Conservation (phyloP, 2,888 invertebrate species). For the Hipparchia sbordonii region DNA sequence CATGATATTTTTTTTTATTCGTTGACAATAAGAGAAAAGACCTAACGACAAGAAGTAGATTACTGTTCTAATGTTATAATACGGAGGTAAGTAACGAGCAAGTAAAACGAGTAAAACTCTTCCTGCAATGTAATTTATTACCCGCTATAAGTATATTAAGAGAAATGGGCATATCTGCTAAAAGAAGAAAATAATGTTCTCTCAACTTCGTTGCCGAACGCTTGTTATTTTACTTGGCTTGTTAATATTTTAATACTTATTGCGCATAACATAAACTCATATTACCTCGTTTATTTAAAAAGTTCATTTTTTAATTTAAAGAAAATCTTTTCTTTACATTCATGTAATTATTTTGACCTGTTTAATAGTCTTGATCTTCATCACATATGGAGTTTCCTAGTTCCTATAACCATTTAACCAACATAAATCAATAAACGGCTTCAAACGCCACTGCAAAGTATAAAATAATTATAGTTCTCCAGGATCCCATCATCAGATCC, state of each 20-base stretch:
- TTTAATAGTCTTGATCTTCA: too few species aligned
- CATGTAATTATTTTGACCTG: too few species aligned
- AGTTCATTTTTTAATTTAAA: neutral
- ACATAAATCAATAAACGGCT: too few species aligned
- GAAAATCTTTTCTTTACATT: too few species aligned
- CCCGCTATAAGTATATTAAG: neutral
- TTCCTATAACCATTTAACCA: too few species aligned
- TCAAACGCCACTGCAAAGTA: too few species aligned
- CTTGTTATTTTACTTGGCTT: neutral
- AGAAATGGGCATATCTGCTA: neutral
- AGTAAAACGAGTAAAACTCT: neutral
- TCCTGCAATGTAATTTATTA: constrained; percentile 1
- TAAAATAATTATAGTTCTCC: too few species aligned
- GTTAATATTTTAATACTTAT: neutral
- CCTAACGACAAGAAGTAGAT: neutral
- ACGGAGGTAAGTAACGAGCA: neutral
- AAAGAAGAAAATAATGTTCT: constrained; percentile 1
- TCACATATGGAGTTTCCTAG: too few species aligned
- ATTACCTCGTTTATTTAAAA: neutral
- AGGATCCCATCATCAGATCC: too few species aligned
- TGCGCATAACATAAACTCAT: neutral
- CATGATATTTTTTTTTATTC: too few species aligned
- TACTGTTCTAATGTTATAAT: neutral
- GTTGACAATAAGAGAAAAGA: too few species aligned
- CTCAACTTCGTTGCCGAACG: neutral